These are phyloP conservation scores for Dasyprocta punctata DNA, from an alignment of 2,113 vertebrate species.

Conservation along the genomic window DNA sequence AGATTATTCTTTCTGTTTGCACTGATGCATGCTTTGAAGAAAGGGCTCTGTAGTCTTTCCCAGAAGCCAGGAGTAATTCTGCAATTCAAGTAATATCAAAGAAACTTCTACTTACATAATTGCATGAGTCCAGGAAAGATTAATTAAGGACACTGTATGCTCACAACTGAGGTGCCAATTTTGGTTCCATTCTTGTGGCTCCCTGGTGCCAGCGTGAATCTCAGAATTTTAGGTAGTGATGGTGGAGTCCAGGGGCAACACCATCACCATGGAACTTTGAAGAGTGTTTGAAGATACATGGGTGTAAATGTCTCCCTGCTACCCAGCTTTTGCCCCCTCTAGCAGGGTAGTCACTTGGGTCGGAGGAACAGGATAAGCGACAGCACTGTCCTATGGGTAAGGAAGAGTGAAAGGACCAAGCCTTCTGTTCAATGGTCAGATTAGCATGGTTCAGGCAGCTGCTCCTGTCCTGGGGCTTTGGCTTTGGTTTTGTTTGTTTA, in stretches of 20 bases:
- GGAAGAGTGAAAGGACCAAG: background rate
- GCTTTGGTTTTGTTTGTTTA: background rate
- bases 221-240: slow-evolving; percentile 16
- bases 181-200: background rate
- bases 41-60: background rate
- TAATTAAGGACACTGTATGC: slow-evolving; percentile 26
- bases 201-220: background rate
- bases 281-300: background rate
- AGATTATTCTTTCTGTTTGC: slow-evolving; percentile 5
- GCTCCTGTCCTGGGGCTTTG: background rate
- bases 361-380: background rate
- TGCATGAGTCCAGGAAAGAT: background rate
- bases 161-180: background rate
- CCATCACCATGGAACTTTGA: background rate
- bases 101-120: slow-evolving; percentile 22
- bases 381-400: background rate
- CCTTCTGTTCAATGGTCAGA: background rate
- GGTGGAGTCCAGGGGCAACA: background rate
- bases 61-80: slow-evolving; percentile 25
- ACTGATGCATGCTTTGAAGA: background rate
- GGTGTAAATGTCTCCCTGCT: background rate
- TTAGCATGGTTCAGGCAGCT: background rate
- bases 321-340: background rate
- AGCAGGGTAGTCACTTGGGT: background rate
- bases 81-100: slow-evolving; percentile 5